Percentiles rank a stretch among this genome's conserved stretches.
These are phyloP conservation scores for Mesochorus sp. DNA, from an alignment of 2,888 invertebrate species.

Conservation along the genomic window DNA sequence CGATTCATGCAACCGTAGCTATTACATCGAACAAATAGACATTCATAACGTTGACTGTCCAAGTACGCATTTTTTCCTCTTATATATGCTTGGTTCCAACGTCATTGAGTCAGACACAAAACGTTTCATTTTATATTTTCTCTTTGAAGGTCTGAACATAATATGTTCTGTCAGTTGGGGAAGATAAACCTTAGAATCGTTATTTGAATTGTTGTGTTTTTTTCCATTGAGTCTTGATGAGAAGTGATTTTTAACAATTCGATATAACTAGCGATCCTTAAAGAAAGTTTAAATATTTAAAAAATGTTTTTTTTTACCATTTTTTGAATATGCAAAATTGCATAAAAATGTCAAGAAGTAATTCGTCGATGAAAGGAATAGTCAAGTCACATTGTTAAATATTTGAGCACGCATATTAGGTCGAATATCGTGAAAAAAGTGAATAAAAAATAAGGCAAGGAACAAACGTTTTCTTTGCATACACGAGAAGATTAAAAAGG, in stretches of 20 bases:
- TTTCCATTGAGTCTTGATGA: too few species aligned
- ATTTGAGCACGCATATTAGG: constrained; percentile 31
- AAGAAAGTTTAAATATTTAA: neutral
- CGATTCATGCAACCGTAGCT: constrained; percentile 70
- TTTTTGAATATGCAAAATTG: neutral
- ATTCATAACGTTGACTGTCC: constrained; percentile 11
- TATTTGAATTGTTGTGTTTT: too few species aligned
- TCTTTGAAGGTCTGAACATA: constrained; percentile 18
- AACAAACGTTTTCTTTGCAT: constrained; percentile 80
- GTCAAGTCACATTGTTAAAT: constrained; percentile 23
- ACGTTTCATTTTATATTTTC: neutral
- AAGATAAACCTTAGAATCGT: too few species aligned
- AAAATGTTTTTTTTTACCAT: neutral
- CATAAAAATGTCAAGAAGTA: neutral
- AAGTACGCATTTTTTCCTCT: constrained; percentile 22
- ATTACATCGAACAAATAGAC: constrained; percentile 79
- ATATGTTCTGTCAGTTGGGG: neutral
- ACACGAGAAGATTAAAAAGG: constrained; percentile 78
- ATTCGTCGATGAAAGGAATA: constrained; percentile 1
- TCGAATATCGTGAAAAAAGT: constrained; percentile 44
- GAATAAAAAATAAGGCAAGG: constrained; percentile 64
- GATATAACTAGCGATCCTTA: too few species aligned
- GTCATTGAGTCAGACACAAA: neutral
- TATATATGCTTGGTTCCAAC: neutral
- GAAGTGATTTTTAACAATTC: too few species aligned